Evolutionary conservation across 2,113 vertebrate genomes (phyloP).

Genomic region (Pollachius pollachius): DNA sequence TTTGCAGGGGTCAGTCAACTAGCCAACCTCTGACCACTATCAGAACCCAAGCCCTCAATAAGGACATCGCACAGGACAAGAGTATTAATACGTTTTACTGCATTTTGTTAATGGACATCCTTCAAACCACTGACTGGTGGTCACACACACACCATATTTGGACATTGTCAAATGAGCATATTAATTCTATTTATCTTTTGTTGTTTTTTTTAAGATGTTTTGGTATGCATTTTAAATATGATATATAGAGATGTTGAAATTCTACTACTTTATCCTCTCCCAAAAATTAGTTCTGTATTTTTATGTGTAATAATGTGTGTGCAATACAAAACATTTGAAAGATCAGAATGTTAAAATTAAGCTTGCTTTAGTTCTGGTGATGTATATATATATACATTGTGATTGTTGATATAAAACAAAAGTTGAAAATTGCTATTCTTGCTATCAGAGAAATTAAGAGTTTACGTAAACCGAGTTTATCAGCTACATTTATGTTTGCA

Average conservation of each 20-base stretch:
- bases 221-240: conserved; percentile 79
- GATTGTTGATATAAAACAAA: conserved; percentile 66
- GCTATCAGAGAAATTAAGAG: conserved; percentile 63
- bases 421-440: conserved; percentile 68
- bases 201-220: conserved; percentile 72
- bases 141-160: conserved; percentile 62
- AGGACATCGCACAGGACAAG: conserved; percentile 65
- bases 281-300: conserved; percentile 66
- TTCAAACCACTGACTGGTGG: conserved; percentile 57
- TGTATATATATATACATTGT: conserved; percentile 71
- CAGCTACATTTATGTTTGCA: conserved; percentile 73
- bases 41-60: conserved; percentile 37
- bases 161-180: conserved; percentile 68
- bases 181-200: conserved; percentile 54
- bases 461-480: conserved; percentile 64
- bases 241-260: conserved; percentile 71
- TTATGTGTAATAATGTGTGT: conserved; percentile 73
- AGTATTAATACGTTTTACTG: conserved; percentile 67
- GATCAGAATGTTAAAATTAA: conserved; percentile 72
- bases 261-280: conserved; percentile 67
- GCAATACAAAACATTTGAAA: conserved; percentile 70
- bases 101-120: conserved; percentile 70
- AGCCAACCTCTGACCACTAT: conserved; percentile 57
- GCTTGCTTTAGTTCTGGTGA: conserved; percentile 76
- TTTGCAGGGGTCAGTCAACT: conserved; percentile 45